Evolutionary conservation across 2,797 vertebrate species (phyloP).

Genomic region (Sandelia bainsii): DNA sequence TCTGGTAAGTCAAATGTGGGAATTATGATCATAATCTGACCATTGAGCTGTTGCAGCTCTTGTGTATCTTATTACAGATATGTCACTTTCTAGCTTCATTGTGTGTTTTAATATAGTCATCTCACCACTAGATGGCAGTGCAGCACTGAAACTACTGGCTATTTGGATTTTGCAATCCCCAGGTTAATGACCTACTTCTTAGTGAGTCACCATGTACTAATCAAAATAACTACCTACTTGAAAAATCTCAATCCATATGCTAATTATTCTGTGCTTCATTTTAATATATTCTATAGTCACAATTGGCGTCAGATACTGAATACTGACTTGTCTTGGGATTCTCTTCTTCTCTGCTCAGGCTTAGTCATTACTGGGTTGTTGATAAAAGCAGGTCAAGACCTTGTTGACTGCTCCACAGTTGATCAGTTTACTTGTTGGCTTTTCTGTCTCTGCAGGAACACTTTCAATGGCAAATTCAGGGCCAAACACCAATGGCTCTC

Average conservation of each 20-base stretch:
- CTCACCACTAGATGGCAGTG: constrained; percentile 79
- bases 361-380: background rate
- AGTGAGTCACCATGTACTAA: constrained; percentile 60
- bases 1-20: too few species aligned
- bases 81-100: background rate
- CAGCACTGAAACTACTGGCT: constrained; percentile 5
- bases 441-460: constrained; percentile 82
- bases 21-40: too few species aligned
- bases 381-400: constrained; percentile 15
- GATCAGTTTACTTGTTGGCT: constrained; percentile 19
- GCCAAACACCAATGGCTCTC: constrained; percentile 94
- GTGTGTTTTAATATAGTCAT: background rate
- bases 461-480: constrained; percentile 98
- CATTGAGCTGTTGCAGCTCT: background rate
- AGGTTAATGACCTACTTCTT: constrained; percentile 81
- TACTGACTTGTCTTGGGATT: constrained; percentile 23
- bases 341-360: constrained; percentile 1
- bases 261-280: constrained; percentile 51
- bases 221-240: constrained; percentile 50
- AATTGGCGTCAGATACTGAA: constrained; percentile 49
- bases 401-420: constrained; percentile 25
- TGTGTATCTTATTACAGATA: background rate
- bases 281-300: constrained; percentile 55
- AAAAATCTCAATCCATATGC: constrained; percentile 55
- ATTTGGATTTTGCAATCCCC: constrained; percentile 66